Evolutionary conservation across 1,140 invertebrate genomes (phyloP).

Genomic region (Camponotus vicinus): DNA sequence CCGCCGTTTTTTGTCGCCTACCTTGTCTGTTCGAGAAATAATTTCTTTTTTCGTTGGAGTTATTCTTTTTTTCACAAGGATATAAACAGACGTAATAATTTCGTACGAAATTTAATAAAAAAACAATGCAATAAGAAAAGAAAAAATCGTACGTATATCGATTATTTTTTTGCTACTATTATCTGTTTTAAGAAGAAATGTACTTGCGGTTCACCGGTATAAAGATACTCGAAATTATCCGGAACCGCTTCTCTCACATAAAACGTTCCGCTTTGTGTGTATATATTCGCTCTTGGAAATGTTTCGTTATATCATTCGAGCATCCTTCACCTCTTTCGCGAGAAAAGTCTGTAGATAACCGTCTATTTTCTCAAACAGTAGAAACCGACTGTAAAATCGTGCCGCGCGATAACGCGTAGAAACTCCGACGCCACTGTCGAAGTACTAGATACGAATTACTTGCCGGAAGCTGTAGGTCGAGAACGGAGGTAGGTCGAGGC

Average conservation of each 20-base stretch:
- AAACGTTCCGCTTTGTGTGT: slow-evolving; percentile 12
- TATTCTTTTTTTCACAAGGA: slow-evolving; percentile 43
- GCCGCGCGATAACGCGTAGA: slow-evolving; percentile 32
- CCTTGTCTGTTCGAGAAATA: slow-evolving; percentile 41
- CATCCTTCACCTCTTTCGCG: slow-evolving; percentile 7
- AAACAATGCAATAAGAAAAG: slow-evolving; percentile 23
- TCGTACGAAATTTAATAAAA: slow-evolving; percentile 1
- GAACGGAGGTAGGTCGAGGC: slow-evolving; percentile 15
- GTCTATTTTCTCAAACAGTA: slow-evolving; percentile 22
- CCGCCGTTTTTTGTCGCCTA: slow-evolving; percentile 48
- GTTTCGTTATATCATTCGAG: slow-evolving; percentile 32
- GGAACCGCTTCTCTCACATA: background rate
- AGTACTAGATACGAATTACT: slow-evolving; percentile 50
- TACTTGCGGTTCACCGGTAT: background rate
- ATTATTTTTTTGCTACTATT: background rate
- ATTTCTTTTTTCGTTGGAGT: slow-evolving; percentile 35
- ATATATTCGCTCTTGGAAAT: slow-evolving; percentile 12
- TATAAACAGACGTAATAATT: slow-evolving; percentile 46
- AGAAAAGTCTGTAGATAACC: slow-evolving; percentile 20
- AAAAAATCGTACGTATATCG: background rate
- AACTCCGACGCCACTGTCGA: background rate
- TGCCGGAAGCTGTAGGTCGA: slow-evolving; percentile 53
- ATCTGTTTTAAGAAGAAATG: background rate
- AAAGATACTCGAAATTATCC: slow-evolving; percentile 13
- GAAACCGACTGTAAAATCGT: slow-evolving; percentile 49